Percentiles rank a stretch among this genome's conserved stretches.
These are phyloP conservation scores for Aldabrachelys gigantea DNA, from an alignment of 2,113 vertebrate species.

Conservation along the genomic window DNA sequence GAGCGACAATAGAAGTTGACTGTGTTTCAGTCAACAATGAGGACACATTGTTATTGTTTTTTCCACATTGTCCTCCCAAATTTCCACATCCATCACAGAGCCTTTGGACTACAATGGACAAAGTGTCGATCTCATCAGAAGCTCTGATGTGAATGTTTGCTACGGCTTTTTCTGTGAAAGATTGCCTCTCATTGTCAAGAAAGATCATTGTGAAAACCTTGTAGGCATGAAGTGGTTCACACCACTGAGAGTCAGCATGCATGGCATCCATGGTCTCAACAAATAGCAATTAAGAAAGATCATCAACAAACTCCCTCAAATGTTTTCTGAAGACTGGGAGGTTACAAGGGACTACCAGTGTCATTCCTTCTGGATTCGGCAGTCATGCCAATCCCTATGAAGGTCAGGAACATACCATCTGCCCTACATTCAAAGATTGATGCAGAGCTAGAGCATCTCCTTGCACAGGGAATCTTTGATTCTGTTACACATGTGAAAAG, in stretches of 20 bases:
- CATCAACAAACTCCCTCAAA: not conserved
- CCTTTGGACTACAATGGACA: not conserved
- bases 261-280: not conserved
- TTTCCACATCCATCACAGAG: not conserved
- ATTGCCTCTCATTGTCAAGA: not conserved
- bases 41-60: not conserved
- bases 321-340: not conserved
- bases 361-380: not conserved
- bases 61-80: not conserved
- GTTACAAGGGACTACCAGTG: not conserved
- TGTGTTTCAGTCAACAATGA: not conserved
- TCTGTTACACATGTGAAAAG: not conserved
- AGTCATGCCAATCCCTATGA: not conserved
- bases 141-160: not conserved
- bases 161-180: not conserved
- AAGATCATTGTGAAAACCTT: not conserved
- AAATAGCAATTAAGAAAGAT: not conserved
- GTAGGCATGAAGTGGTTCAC: not conserved
- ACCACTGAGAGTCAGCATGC: not conserved
- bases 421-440: rapidly evolving
- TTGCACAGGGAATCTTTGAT: not conserved
- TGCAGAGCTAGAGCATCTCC: not conserved
- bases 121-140: not conserved
- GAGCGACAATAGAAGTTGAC: not conserved
- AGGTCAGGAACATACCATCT: rapidly evolving